Base-by-base conservation (phyloP, 2,888 invertebrate genomes). In the Drosophila infuscata region DNA sequence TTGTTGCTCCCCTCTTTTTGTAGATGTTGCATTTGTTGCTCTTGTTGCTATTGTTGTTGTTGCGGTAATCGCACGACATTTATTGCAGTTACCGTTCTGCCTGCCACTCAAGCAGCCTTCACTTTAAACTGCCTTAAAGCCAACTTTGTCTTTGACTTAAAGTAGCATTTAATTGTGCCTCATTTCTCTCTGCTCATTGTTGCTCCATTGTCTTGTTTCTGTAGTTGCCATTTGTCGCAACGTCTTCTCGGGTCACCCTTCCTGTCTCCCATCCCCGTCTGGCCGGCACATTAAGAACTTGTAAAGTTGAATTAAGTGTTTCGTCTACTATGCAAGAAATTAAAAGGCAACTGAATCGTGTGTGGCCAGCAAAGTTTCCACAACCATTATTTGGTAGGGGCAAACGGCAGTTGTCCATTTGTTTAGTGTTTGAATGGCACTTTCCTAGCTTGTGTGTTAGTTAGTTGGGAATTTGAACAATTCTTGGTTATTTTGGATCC, bases 291-390 rank as follows among this genome's bases (percentile, higher is more conserved):
- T 86, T 88, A 88, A 88, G 87, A 88, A 86, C 82, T 86, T 86
- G 87, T 83, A 86, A 86, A 86, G 88, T 86, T 85, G 82, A 86
- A 80, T 86, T 86, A 86, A 88, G 88, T 88, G 87, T 85, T 83
- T 78, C 80, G 88, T 74, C 86, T 79, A 75, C 81, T 81, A 88
- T 77, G 88, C 83, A 81, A 81, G 79, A 83, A 84, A 85, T 69
- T 63, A 76, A 85, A 79, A 74, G 74, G 53, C 70, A 82, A 69
- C 68, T 68, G 70, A 72, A 58, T 76, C 80, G 88, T 82, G 79
- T 75, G 80, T 77, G 82, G 81, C 66, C 51, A 82, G 72, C 78
- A 80, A 74, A 82, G 82, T 80, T 82, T 57, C 51, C 48, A 38
- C 30, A 71, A 70, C 73, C 74, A 60, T 62, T 62, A 49, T 53